phyloP scores from a whole-genome alignment of 2,113 vertebrate genomes.

The Aegotheles bennettii region DNA sequence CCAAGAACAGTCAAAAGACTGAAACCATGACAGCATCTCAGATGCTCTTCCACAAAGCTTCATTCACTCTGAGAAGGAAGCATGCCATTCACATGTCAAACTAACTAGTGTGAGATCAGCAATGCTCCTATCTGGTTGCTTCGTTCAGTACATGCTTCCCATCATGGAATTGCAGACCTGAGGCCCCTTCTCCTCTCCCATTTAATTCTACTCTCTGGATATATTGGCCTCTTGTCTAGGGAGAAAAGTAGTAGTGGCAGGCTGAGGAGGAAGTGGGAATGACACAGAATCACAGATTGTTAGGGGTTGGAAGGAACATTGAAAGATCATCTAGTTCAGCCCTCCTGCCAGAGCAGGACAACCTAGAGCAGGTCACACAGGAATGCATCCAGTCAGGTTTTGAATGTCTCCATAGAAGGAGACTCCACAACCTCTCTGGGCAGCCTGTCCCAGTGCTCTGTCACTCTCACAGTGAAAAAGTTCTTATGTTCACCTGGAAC shows the following conservation, averaged over 20 bases:
- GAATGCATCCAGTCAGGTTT: too few relatives aligned
- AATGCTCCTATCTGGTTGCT: neutral
- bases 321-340: too few relatives aligned
- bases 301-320: too few relatives aligned
- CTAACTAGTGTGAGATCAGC: neutral
- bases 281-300: too few relatives aligned
- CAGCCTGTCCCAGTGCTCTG: too few relatives aligned
- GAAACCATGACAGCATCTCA: neutral
- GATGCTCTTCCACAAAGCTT: neutral
- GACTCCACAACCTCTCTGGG: too few relatives aligned
- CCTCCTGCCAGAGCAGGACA: too few relatives aligned
- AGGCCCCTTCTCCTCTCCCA: neutral
- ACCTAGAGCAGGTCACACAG: too few relatives aligned
- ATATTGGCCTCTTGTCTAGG: neutral
- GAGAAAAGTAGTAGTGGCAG: neutral
- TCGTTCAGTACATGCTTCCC: neutral
- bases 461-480: too few relatives aligned
- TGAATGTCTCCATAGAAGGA: too few relatives aligned
- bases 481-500: too few relatives aligned
- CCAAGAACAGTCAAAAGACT: neutral
- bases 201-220: neutral
- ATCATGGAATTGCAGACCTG: accelerated
- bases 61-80: neutral
- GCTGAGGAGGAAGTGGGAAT: neutral
- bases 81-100: neutral